Base-by-base conservation (phyloP, 2,797 vertebrate genomes). In the Syngnathus acus region DNA sequence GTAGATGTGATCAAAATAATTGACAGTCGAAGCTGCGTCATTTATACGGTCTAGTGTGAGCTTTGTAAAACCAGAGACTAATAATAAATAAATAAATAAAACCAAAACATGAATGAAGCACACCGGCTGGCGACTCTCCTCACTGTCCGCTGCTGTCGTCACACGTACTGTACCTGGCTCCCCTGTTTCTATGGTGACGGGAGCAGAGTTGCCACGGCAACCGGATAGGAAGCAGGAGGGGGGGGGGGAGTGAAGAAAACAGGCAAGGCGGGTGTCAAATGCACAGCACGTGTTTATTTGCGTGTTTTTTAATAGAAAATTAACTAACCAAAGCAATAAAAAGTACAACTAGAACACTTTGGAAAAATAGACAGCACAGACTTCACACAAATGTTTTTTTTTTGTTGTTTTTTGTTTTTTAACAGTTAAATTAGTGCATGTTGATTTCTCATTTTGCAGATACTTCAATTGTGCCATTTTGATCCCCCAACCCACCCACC, bases 281-380 rank as follows among this genome's bases (percentile, higher is more conserved):
- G 90, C 89, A 91, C 91, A 90, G 90, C 89, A 93, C 90, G 84
- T 90, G 69, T 86, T 84, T 85, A 69, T 87, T 88, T 60, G 19
- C 10, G 38, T 42, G 37, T 8, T 42, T 60, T 91, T 92, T 92
- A 90, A 92, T 92, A 92, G 83, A 92, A 92, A 92, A 92, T 91
- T 89, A 92, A 91, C 89, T 89, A 91, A 91, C 82, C 89, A 90
- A 92, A 91, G 87, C 88, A 91, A 92, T 91, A 91, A 87, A 91
- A 92, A 90, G 83, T 86, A 92, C 89, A 86, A 88, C 89, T 87
- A 90, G 59, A 63, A 91, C 89, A 92, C 87, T 67, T 91, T 92
- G 88, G 87, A 92, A 92, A 93, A 92, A 93, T 92, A 92, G 88
- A 92, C 91, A 89, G 76, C 90, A 92, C 90, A 73, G 26, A 57